Evolutionary conservation across 2,113 vertebrate genomes (phyloP), one percentile per base, ranked within the genome.

Genomic region (Semicossyphus pulcher): DNA sequence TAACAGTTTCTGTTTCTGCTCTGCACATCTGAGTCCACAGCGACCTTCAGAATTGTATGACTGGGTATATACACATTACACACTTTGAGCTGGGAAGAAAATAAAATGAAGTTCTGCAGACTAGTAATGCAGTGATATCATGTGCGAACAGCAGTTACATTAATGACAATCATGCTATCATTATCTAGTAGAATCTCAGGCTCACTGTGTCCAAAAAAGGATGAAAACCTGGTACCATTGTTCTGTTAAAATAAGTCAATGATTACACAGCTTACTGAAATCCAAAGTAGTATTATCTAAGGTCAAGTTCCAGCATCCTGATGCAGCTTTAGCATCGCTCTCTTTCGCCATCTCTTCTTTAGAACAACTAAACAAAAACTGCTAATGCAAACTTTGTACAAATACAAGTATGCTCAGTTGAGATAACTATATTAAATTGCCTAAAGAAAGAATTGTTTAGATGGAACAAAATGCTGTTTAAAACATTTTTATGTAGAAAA

Each of bases 1-100:
- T 64, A 88, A 85, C 87, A 51, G 59, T 0, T 77, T 64, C 51
- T 66, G 42, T 47, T 28, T 75, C 63, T 56, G 74, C 29, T 75
- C 21, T 79, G 59, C 29, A 69, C 41, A 21, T 25, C 31, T 12
- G 52, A 66, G 44, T 72, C 59, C 37, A 49, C 14, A 34, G 15
- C 11, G 4, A 69, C 6, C 59, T 73, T 36, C 67, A 26, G 39
- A 61, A 79, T 26, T 53, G 20, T 20, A 67, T 28, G 31, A 57
- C 28, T 25, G 23, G 47, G 32, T 52, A 48, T 10, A 74, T 8
- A 41, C 39, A 44, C 9, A n/a, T 36, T 6, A 44, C 26, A 31
- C 2, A 2, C 2, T 18, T 16, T 16, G 4, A 28, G 26, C 1
- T 8, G 2, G 18, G 2, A 9, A 18, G 18, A n/a, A 20, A 20